Conservation (phyloP, 2,888 invertebrate species). For the Venusia cambrica region DNA sequence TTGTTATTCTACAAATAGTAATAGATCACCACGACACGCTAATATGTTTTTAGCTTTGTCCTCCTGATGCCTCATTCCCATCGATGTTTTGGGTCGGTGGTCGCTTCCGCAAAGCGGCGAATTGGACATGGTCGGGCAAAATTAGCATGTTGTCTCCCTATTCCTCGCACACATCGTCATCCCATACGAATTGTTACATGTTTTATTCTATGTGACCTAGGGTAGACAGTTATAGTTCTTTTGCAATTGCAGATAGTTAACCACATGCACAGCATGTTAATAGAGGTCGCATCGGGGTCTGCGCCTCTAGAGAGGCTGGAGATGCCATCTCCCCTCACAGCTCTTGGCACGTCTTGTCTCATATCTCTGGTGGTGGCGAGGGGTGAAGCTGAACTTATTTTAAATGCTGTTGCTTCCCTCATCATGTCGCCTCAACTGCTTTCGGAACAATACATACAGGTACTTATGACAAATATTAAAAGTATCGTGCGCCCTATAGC, state of each 20-base stretch:
- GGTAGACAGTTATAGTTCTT: not conserved
- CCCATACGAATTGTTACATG: slow-evolving; percentile 10
- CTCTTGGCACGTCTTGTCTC: slow-evolving; percentile 95
- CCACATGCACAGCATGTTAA: slow-evolving; percentile 90
- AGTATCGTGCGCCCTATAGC: too few species aligned
- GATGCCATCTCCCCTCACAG: slow-evolving; percentile 87
- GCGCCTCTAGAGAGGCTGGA: slow-evolving; percentile 48
- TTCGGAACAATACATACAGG: slow-evolving; percentile 90
- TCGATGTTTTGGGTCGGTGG: slow-evolving; percentile 18
- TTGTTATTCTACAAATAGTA: too few species aligned
- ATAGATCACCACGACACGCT: slow-evolving; percentile 12
- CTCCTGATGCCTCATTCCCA: slow-evolving; percentile 19
- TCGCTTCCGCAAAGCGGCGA: slow-evolving; percentile 15
- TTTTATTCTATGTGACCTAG: not conserved
- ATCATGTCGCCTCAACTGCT: slow-evolving; percentile 91
- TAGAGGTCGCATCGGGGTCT: slow-evolving; percentile 89
- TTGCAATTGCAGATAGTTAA: slow-evolving; percentile 81
- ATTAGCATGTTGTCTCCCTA: slow-evolving; percentile 17
- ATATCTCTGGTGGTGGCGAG: slow-evolving; percentile 95
- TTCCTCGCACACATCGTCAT: slow-evolving; percentile 15
- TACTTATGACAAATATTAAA: too few species aligned
- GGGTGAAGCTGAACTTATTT: slow-evolving; percentile 94
- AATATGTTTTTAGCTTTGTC: slow-evolving; percentile 20
- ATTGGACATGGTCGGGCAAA: slow-evolving; percentile 20
- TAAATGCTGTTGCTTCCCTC: slow-evolving; percentile 92